Base-by-base conservation (phyloP, 2,888 invertebrate species). In the Troglohyphantes excavatus region DNA sequence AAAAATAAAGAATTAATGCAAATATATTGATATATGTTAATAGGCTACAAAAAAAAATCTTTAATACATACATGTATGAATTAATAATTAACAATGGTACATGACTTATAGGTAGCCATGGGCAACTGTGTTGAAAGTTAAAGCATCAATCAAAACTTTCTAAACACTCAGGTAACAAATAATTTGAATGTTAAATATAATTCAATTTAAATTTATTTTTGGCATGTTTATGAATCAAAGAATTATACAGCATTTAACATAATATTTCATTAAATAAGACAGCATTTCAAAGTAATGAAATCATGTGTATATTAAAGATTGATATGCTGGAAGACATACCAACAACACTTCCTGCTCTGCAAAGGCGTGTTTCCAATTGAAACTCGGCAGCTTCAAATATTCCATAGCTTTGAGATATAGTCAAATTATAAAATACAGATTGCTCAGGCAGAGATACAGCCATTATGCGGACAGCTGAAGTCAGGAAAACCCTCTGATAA, bases 361-460 rank as follows among this genome's bases (percentile, higher is more conserved):
- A 90, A 23, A 90, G 82, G 5, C 90, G 61, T 9, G 87, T 90
- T 78, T 90, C 90, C 33, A 90, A 21, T 23, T 81, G 81, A 19
- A 90, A 67, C 19, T 82, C 83, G 13, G 29, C 72, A 53, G 85
- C 67, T 70, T 86, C 68, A 53, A 72, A 85, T 26, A 85, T 29
- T 2, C 85, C 85, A 75, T 33, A 63, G 27, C 70, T 79, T 26
- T 68, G 79, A 59, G 79, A 27, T 1, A 92, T 11, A 26, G 86
- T 91, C 2, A 92, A 33, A 68, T 91, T 91, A 29, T 87, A 91
- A 46, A 88, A 92, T 6, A 90, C 63, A 11, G 81, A 67, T 21
- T 91, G 90, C 43, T 92, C 91, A 19, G 90, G 76, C 1, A 92
- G 46, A n/a, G 91, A 90, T 11, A 91, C 83, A 29, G 86, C 87